phyloP scores from a whole-genome alignment of 2,888 invertebrate genomes.

The Drosophila ustulata region DNA sequence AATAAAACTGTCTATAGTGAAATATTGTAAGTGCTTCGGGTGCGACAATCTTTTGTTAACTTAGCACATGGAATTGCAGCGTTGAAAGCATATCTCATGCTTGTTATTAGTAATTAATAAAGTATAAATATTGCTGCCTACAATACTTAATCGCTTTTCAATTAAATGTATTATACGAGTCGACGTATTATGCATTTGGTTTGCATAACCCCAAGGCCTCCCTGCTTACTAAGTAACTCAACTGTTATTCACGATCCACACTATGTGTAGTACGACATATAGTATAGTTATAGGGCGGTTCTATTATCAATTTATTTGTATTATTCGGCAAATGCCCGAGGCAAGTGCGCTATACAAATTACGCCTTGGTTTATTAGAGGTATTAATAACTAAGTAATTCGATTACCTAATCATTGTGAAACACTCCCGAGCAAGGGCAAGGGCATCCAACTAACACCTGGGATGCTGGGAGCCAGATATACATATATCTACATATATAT shows the following conservation, averaged over 20 bases:
- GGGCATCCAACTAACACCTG: neutral
- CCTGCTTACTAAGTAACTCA: constrained; percentile 28
- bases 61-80: constrained; percentile 10
- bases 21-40: neutral
- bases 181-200: constrained; percentile 19
- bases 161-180: neutral
- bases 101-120: neutral
- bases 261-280: constrained; percentile 1
- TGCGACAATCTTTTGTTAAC: constrained; percentile 34
- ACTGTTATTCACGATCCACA: constrained; percentile 15
- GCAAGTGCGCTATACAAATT: constrained; percentile 37
- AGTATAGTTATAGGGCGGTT: constrained; percentile 28
- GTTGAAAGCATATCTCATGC: neutral
- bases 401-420: constrained; percentile 31
- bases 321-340: constrained; percentile 19
- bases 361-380: constrained; percentile 45
- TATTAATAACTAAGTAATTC: constrained; percentile 37
- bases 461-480: neutral
- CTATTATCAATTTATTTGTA: constrained; percentile 50
- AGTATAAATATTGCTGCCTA: neutral
- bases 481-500: neutral
- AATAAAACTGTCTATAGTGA: neutral
- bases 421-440: constrained; percentile 1
- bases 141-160: constrained; percentile 14
- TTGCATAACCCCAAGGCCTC: constrained; percentile 60